Conservation (phyloP, 2,113 vertebrate genomes). For the Setophaga petechia region DNA sequence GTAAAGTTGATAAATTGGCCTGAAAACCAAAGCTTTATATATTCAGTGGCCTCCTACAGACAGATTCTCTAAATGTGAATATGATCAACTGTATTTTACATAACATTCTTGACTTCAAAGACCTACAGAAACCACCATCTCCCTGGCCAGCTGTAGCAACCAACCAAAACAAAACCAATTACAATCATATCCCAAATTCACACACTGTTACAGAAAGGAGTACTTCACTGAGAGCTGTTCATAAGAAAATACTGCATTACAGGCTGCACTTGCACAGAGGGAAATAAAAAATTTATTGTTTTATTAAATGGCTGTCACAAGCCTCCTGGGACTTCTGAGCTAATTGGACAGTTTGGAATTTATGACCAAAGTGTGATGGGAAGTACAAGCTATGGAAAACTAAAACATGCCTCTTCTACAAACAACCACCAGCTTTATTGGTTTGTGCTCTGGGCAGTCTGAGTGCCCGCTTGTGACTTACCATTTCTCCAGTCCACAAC, state of each 20-base stretch:
- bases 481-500: neutral
- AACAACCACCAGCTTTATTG: accelerated
- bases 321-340: neutral
- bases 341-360: neutral
- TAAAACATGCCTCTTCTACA: neutral
- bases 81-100: neutral
- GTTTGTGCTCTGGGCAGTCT: neutral
- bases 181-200: neutral
- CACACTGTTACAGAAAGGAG: neutral
- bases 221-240: neutral
- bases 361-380: neutral
- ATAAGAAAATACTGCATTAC: neutral
- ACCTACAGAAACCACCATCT: neutral
- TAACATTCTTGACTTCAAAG: neutral
- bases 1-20: neutral
- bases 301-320: neutral
- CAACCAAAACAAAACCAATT: neutral
- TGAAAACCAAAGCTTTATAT: neutral
- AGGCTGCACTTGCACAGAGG: neutral
- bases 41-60: neutral
- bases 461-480: neutral
- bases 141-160: neutral
- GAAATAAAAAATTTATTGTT: neutral
- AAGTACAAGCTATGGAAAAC: neutral
- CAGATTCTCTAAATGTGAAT: neutral